Base-by-base conservation (phyloP, 2,888 invertebrate species). In the Stomorhina lunata region DNA sequence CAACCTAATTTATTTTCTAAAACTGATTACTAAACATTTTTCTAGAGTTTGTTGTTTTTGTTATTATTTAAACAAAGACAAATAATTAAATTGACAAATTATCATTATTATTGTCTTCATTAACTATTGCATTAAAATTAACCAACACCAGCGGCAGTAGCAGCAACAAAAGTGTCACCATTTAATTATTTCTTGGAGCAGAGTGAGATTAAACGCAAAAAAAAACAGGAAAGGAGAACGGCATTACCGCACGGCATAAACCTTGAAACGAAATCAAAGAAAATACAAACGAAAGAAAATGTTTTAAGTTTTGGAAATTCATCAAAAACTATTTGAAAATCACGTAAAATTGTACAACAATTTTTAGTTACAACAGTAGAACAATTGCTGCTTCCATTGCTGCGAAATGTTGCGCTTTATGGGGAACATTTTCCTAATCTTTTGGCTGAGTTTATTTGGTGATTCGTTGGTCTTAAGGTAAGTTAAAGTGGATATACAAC, bases 401-500 rank as follows among this genome's bases (percentile, higher is more conserved):
- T 29, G 7, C 15, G 66, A 82, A 79, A 82, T 76, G 66, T 17
- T 32, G 9, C 29, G 27, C 32, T 71, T 32, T 40, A 55, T 79
- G 53, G 66, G 65, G 27, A 10, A 76, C 53, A 71, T 71, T 48
- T 71, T 71, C 22, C 9, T 45, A 0, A 37, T 76, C 29, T 55
- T 43, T 10, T 65, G 59, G 65, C 7, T 59, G 55, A 61, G 32
- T 79, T 45, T 40, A 59, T 27, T 37, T 12, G 59, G 43, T 59
- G 27, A 9, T n/a, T 59, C 75, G 15, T 7, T 76, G 37, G 75
- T 71, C n/a, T 66, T 66, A 20, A 72, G 82, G 82, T 79, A 79
- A 71, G 71, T 79, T 9, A 34, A 53, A 22, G 1, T 5, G 10
- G n/a, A n/a, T n/a, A n/a, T n/a, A n/a, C n/a, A n/a, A n/a, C n/a